phyloP scores from a whole-genome alignment of 37 sponge, comb jelly and placozoan species.

The Agelas oroides region DNA sequence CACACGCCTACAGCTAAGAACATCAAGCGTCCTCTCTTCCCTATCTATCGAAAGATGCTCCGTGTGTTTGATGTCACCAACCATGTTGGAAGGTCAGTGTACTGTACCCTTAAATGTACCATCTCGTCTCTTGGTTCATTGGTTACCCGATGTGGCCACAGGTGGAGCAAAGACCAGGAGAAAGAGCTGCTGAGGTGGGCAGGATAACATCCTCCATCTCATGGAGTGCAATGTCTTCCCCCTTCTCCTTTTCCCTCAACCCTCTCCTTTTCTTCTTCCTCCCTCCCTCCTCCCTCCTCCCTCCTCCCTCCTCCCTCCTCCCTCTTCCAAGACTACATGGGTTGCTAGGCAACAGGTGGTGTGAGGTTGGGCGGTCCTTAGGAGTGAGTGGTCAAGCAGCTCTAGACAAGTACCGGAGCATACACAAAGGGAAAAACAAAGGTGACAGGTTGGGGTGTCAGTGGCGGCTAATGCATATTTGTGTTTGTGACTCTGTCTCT shows the following conservation, averaged over 20 bases:
- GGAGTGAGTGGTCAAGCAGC: constrained; percentile 36
- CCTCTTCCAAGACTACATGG: too few relatives aligned
- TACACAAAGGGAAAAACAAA: constrained; percentile 16
- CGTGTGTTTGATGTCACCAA: constrained; percentile 49
- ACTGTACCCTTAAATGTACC: too few relatives aligned
- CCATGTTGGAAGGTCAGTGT: constrained; percentile 64
- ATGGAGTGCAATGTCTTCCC: not conserved
- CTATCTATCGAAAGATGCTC: constrained; percentile 48
- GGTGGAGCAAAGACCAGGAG: not conserved
- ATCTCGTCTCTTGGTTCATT: too few relatives aligned
- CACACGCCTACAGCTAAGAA: constrained; percentile 4
- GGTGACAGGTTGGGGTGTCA: not conserved
- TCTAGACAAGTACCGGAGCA: constrained; percentile 38
- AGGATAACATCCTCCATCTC: too few relatives aligned
- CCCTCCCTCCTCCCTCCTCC: too few relatives aligned
- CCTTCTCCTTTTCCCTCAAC: too few relatives aligned
- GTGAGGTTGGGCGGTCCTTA: constrained; percentile 40
- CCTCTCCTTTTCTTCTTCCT: too few relatives aligned
- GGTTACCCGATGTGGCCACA: not conserved
- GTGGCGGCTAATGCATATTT: too few relatives aligned
- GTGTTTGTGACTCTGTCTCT: too few relatives aligned
- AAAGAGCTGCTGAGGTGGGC: not conserved
- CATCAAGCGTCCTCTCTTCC: constrained; percentile 61
- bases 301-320: too few relatives aligned
- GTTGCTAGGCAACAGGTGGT: constrained; percentile 55